Base-by-base conservation (phyloP, 1,140 invertebrate species). In the Alviniconcha marisindica region DNA sequence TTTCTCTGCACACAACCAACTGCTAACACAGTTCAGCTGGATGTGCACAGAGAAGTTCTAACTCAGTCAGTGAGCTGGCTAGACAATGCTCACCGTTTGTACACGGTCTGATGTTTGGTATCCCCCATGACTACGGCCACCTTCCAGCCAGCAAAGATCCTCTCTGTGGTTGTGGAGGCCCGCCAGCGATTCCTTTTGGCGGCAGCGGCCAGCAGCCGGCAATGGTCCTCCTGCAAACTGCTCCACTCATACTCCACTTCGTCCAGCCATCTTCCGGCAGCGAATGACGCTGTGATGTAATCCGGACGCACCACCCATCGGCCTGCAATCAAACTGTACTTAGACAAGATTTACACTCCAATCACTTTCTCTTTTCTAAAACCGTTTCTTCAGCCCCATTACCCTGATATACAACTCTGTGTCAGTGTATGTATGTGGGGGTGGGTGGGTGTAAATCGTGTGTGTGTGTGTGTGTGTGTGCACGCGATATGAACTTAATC, bases 231-330 rank as follows among this genome's bases (percentile, higher is more conserved):
- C n/a, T 28, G 24, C 14, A 69, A 21, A 31, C 28, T 54, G 33
- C 48, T 76, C 81, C 81, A 82, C 54, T 82, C 81, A 54, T 76
- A 82, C 15, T 42, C 31, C 12, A 28, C 81, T 42, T 82, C 81
- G 28, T 82, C 51, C 51, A 82, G 71, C 81, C 81, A 82, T 76
- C 38, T 54, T 1, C 71, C 71, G 7, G 71, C 73, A 36, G n/a
- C 4, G n/a, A 36, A n/a, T 2, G 69, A 76, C 18, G 73, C 81
- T 5, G 44, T 36, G 24, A 82, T 18, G 54, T 76, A 82, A 14
- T 82, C 51, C 15, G 81, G 54, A 21, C 71, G 69, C 48, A 82
- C 54, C 38, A 82, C 73, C 81, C 81, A 82, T 42, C 56, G 56
- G 33, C 81, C 81, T 82, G 54, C 7, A 77, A 80, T 1, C 56